Conservation (phyloP, 1,140 invertebrate genomes). For the Adoxophyes honmai region DNA sequence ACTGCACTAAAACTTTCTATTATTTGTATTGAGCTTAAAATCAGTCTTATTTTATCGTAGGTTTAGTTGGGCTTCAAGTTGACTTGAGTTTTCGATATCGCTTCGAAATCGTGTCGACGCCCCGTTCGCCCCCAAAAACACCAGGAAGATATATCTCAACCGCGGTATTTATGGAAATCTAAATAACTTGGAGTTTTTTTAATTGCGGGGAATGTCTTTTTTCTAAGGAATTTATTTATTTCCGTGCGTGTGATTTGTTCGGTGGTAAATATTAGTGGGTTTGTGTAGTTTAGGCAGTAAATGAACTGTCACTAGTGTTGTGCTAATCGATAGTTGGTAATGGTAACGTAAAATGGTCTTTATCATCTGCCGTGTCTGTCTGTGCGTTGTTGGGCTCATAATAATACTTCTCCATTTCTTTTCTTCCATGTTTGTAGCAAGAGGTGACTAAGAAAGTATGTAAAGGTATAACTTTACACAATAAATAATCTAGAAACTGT, state of each 20-base stretch:
- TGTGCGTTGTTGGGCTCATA: too few species aligned
- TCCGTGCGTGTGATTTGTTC: slow-evolving; percentile 57
- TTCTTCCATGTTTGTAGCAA: too few species aligned
- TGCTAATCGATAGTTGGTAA: background rate
- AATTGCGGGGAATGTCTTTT: slow-evolving; percentile 64
- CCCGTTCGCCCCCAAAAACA: slow-evolving; percentile 29
- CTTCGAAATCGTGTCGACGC: background rate
- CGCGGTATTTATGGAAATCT: slow-evolving; percentile 69
- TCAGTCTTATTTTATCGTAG: too few species aligned
- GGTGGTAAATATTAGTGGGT: slow-evolving; percentile 37
- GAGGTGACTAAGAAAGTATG: too few species aligned
- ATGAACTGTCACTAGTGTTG: slow-evolving; percentile 34
- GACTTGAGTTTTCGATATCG: background rate
- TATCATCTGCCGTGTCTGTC: too few species aligned
- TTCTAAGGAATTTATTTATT: slow-evolving; percentile 59
- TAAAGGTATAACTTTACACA: too few species aligned
- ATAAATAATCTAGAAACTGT: too few species aligned
- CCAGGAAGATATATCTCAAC: slow-evolving; percentile 70
- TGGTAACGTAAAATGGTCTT: too few species aligned
- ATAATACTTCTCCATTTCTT: too few species aligned
- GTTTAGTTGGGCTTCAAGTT: too few species aligned
- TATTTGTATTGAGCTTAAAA: too few species aligned
- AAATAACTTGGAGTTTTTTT: slow-evolving; percentile 65
- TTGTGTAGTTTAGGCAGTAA: slow-evolving; percentile 30
- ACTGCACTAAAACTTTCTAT: too few species aligned